phyloP scores from a whole-genome alignment of 2,113 vertebrate genomes.

The Caloenas nicobarica region DNA sequence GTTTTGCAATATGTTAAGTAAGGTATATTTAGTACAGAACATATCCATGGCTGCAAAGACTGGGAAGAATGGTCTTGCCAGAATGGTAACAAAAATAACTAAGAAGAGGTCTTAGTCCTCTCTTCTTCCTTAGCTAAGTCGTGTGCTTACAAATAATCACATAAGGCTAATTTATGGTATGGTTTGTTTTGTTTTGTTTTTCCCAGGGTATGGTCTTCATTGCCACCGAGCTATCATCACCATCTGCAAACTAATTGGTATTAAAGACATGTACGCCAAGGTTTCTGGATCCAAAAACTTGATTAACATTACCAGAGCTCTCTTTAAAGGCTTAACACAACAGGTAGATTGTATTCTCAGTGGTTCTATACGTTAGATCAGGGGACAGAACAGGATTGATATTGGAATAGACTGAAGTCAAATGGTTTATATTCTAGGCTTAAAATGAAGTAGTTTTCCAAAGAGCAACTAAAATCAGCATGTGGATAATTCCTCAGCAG shows the following conservation, averaged over 20 bases:
- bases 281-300: conserved; percentile 87
- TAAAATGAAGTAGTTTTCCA: neutral
- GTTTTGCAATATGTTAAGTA: neutral
- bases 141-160: neutral
- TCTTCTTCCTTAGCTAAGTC: neutral
- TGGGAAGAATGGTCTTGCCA: neutral
- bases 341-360: conserved; percentile 77
- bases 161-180: neutral
- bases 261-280: conserved; percentile 93
- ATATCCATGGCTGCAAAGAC: rapidly evolving
- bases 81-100: neutral
- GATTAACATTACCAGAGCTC: conserved; percentile 87
- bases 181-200: no score
- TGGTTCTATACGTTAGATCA: neutral
- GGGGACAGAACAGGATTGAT: neutral
- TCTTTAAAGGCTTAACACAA: conserved; percentile 84
- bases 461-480: neutral
- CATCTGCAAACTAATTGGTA: conserved; percentile 90
- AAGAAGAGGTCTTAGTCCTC: neutral
- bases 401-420: neutral
- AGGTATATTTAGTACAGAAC: neutral
- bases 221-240: conserved; percentile 95
- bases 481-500: neutral
- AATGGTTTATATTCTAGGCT: neutral
- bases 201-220: conserved; percentile 87